Percentiles rank a stretch among this genome's conserved stretches.
These are phyloP conservation scores for Acanthurus leucopareius DNA, from an alignment of 2,797 vertebrate species.

Conservation along the genomic window DNA sequence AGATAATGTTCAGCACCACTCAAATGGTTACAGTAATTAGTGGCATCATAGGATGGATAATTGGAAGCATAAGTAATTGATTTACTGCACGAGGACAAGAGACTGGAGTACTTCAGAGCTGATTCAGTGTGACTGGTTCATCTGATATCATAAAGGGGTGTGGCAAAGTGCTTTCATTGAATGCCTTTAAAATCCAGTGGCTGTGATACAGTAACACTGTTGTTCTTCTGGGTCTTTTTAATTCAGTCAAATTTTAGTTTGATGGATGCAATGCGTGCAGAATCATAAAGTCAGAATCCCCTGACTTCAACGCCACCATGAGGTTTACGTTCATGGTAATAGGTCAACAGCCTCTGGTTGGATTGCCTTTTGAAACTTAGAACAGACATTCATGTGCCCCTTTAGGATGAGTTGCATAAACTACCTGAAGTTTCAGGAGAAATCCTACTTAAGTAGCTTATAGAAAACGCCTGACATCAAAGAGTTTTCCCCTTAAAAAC, in stretches of 20 bases:
- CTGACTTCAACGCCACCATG: neutral
- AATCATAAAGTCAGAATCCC: too few relatives aligned
- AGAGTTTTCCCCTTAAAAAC: too few relatives aligned
- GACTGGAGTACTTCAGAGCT: neutral
- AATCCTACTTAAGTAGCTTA: too few relatives aligned
- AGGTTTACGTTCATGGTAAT: neutral
- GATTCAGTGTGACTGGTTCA: conserved; percentile 9
- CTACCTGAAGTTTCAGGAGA: too few relatives aligned
- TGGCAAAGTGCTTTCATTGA: too few relatives aligned
- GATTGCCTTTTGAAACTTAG: neutral
- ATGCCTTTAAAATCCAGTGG: too few relatives aligned
- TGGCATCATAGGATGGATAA: conserved; percentile 13
- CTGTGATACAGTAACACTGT: neutral
- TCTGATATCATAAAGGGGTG: neutral
- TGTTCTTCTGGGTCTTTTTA: neutral
- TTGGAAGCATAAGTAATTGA: conserved; percentile 17
- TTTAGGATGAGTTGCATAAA: too few relatives aligned
- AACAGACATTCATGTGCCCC: too few relatives aligned
- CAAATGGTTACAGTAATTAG: conserved; percentile 36
- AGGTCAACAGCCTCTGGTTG: neutral
- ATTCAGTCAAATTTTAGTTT: neutral
- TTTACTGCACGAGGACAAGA: conserved; percentile 3
- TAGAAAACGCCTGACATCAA: too few relatives aligned
- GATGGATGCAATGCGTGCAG: neutral
- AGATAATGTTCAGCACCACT: conserved; percentile 22